Base-by-base conservation (phyloP, 2,113 vertebrate species). In the Cinclus cinclus region DNA sequence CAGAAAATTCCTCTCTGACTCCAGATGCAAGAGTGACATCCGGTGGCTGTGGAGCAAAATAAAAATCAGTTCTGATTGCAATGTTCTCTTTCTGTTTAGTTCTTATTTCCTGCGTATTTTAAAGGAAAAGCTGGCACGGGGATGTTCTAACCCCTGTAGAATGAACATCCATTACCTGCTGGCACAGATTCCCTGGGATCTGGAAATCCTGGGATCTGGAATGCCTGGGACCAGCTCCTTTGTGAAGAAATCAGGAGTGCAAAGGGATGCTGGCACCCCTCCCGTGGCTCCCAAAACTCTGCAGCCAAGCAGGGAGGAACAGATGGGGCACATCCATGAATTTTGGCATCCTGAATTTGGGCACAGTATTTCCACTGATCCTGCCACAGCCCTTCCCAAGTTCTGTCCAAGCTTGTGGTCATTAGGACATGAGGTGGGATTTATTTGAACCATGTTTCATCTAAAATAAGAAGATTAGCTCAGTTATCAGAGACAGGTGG, bases 11-110 rank as follows among this genome's bases (percentile, higher is more conserved):
- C 69, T 47, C 47, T 42, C 41, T 18, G 58, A 52, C 78, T 94
- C 60, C 55, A 1, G 5, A 70, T 85, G 20, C 96, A 83, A 95
- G 93, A 67, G 91, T 80, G 95, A 95, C 96, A 90, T 87, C 96
- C 59, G 39, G 82, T 69, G 96, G 95, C 63, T 80, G 11, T 14
- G 47, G 70, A 73, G 42, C 21, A 67, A 74, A 76, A 37, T 19
- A 18, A 69, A 69, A 74, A 58, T 20, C 46, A 18, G 37, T 18
- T 81, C 25, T 39, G 14, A 9, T 17, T 14, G 15, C 11, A 2
- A 17, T 4, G 15, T 37, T 9, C 33, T 42, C 10, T 55, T 37
- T 14, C 20, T 8, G 2, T 49, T 59, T 5, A 20, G 24, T 14
- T 3, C 4, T 67, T 47, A 33, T 31, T 15, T 4, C 10, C 25